A percentile compares a stretch with the other conserved stretches of the same genome.
Evolutionary conservation across 2,797 vertebrate genomes (phyloP).

Genomic region (Moxostoma hubbsi): DNA sequence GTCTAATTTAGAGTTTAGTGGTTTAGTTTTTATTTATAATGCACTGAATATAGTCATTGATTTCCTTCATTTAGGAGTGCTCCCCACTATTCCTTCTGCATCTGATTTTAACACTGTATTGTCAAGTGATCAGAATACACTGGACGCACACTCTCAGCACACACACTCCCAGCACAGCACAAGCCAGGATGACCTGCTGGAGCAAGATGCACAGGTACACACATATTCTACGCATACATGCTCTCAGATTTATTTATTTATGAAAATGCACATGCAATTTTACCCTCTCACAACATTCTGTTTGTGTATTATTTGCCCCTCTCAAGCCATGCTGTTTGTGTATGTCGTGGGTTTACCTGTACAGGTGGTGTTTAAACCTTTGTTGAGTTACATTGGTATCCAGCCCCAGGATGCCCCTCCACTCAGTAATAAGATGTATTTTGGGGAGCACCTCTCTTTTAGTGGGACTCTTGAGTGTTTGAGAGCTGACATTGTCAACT

Average conservation of each 20-base stretch:
- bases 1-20: no score
- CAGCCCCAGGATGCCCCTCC: constrained; percentile 93
- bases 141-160: constrained; percentile 95
- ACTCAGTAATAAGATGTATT: constrained; percentile 97
- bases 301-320: background rate
- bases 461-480: constrained; percentile 96
- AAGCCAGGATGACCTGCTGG: constrained; percentile 93
- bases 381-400: constrained; percentile 92
- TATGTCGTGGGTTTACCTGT: constrained; percentile 2
- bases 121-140: constrained; percentile 96
- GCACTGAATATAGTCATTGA: constrained; percentile 9
- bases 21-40: background rate
- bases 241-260: background rate
- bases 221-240: no score
- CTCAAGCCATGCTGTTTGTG: background rate
- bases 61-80: constrained; percentile 70
- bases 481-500: constrained; percentile 96
- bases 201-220: constrained; percentile 92
- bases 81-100: constrained; percentile 95
- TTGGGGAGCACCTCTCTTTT: constrained; percentile 96
- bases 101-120: constrained; percentile 97
- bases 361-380: constrained; percentile 96
- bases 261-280: background rate
- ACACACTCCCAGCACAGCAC: constrained; percentile 92
- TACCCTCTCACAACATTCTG: no score